Evolutionary conservation across 2,888 invertebrate genomes (phyloP).

Genomic region (Drosophila colorata): DNA sequence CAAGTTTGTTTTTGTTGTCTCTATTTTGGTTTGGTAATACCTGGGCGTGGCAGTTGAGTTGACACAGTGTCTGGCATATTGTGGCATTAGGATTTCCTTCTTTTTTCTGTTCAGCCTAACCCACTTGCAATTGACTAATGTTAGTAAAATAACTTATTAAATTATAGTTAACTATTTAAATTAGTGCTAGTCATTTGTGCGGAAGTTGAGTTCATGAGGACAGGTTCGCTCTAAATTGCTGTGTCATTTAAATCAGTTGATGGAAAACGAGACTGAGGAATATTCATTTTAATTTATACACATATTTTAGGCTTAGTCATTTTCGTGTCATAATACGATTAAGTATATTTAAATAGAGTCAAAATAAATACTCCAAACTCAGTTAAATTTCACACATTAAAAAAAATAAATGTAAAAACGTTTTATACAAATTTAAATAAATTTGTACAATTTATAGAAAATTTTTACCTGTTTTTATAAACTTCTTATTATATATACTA

Average conservation of each 20-base stretch:
- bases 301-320: slow-evolving; percentile 1
- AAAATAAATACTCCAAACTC: neutral
- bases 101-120: neutral
- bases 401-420: too few species aligned
- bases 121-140: neutral
- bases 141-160: neutral
- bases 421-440: too few species aligned
- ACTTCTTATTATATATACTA: too few species aligned
- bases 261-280: neutral
- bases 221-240: neutral
- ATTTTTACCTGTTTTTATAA: too few species aligned
- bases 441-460: too few species aligned
- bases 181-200: neutral
- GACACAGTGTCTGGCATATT: slow-evolving; percentile 29
- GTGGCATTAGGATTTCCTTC: neutral
- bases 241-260: neutral
- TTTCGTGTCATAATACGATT: slow-evolving; percentile 6
- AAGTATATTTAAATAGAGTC: neutral
- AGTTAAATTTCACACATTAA: neutral
- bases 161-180: neutral
- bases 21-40: slow-evolving; percentile 14
- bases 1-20: neutral
- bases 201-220: neutral
- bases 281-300: slow-evolving; percentile 3
- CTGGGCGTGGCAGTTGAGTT: slow-evolving; percentile 32